Base-by-base conservation (phyloP, 2,888 invertebrate species). In the Lochmaea capreae region DNA sequence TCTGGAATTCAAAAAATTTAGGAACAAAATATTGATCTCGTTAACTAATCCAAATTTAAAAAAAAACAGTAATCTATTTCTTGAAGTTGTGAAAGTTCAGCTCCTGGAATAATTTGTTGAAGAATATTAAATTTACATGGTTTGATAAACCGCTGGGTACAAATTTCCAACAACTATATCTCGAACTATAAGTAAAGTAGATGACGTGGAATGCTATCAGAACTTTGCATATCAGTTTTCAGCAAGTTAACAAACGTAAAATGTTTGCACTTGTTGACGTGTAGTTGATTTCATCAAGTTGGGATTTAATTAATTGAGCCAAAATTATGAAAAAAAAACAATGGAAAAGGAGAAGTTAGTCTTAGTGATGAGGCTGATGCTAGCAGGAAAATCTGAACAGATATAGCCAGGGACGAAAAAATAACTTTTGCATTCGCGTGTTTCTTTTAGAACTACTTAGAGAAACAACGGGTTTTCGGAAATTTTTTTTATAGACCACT, bases 111-210 rank as follows among this genome's bases (percentile, higher is more conserved):
- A 70, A 57, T 65, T 71, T 49, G 71, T 54, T 46, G 18, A 18
- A 46, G 71, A 26, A 14, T 67, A 63, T 57, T 70, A 70, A 65
- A 70, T 70, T 70, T 65, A 63, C 69, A 54, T 69, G 42, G 54
- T 65, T 65, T 65, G 57, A 54, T 70, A 26, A 70, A 70, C 65
- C 57, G 33, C 42, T 18, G 57, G 63, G 43, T 65, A 46, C 57
- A 58, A 71, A 71, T 71, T 65, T 71, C 65, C 62, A 43, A 11
- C 62, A 63, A 63, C 62, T 63, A 63, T 63, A 63, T 63, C 46
- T 12, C 18, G 18, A 63, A 63, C 39, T 63, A 39, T 63, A 63
- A 8, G 61, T 39, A 39, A 61, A 61, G 39, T 39, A 39, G 61
- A 39, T 61, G n/a, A 61, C 33, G 39, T 39, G 39, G n/a, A 52